These are phyloP conservation scores for Muschampia plurimacula DNA, from an alignment of 2,888 invertebrate genomes.

Conservation along the genomic window DNA sequence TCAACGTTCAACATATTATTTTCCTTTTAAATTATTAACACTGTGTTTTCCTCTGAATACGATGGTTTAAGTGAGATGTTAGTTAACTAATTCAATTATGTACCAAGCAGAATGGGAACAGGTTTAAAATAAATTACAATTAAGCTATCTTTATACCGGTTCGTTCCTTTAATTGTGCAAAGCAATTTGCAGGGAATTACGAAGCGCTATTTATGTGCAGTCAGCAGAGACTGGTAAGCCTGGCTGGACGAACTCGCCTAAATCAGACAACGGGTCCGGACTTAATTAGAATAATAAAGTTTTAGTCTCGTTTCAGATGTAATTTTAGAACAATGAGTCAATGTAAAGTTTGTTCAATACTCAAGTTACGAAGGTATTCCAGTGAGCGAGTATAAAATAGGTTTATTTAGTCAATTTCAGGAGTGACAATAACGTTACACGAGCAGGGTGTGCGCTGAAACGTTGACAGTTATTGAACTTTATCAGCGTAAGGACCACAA, in stretches of 20 bases:
- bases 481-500: too few species aligned
- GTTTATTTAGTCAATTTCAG: too few species aligned
- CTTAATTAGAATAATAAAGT: slow-evolving; percentile 51
- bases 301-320: slow-evolving; percentile 22
- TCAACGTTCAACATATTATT: too few species aligned
- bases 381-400: too few species aligned
- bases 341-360: neutral
- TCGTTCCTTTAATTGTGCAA: slow-evolving; percentile 46
- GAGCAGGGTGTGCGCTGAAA: too few species aligned
- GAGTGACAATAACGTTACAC: too few species aligned
- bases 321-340: neutral
- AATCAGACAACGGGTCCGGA: slow-evolving; percentile 51
- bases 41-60: neutral
- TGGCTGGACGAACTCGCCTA: slow-evolving; percentile 32
- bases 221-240: slow-evolving; percentile 38
- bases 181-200: slow-evolving; percentile 46
- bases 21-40: too few species aligned
- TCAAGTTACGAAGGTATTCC: too few species aligned
- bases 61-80: neutral
- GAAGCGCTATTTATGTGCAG: slow-evolving; percentile 51
- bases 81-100: slow-evolving; percentile 29
- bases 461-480: too few species aligned
- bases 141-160: slow-evolving; percentile 37
- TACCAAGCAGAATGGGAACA: slow-evolving; percentile 6
- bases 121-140: slow-evolving; percentile 38